These are phyloP conservation scores for Orchesellides sinensis DNA, from an alignment of 2,888 invertebrate species.

Conservation along the genomic window DNA sequence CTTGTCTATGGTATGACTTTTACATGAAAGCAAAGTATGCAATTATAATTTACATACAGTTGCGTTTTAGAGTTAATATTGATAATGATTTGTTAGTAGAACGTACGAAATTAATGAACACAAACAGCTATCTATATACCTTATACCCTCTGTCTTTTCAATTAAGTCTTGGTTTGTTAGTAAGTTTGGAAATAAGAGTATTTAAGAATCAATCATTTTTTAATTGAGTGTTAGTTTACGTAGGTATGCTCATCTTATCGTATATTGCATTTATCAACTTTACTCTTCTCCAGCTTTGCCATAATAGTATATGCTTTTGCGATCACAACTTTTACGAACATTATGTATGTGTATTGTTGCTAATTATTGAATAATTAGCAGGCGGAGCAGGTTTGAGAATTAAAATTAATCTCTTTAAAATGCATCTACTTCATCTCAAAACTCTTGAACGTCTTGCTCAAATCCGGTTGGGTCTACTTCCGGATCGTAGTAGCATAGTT, in stretches of 20 bases:
- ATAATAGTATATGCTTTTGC: not conserved
- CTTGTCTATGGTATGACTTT: no score
- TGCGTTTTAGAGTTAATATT: no score
- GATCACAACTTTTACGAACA: not conserved
- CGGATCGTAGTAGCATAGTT: slow-evolving; percentile 68
- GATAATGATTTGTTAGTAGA: no score
- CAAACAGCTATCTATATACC: not conserved
- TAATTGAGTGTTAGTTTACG: not conserved
- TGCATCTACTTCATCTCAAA: slow-evolving; percentile 21
- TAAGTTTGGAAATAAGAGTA: not conserved
- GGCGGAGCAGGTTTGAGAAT: no score
- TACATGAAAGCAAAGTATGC: no score
- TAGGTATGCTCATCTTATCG: not conserved
- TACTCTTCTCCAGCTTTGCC: not conserved
- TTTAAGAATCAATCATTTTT: not conserved
- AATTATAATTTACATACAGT: no score
- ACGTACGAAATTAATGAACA: not conserved
- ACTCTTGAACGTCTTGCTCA: slow-evolving; percentile 65
- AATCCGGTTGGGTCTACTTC: slow-evolving; percentile 63
- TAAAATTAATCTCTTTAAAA: not conserved
- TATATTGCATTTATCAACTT: not conserved
- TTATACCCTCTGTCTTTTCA: slow-evolving; percentile 53
- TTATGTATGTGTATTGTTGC: not conserved
- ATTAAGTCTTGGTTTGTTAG: slow-evolving; percentile 49
- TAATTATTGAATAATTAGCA: not conserved